Base-by-base conservation (phyloP, 2,113 vertebrate genomes). In the Prunella fulvescens region DNA sequence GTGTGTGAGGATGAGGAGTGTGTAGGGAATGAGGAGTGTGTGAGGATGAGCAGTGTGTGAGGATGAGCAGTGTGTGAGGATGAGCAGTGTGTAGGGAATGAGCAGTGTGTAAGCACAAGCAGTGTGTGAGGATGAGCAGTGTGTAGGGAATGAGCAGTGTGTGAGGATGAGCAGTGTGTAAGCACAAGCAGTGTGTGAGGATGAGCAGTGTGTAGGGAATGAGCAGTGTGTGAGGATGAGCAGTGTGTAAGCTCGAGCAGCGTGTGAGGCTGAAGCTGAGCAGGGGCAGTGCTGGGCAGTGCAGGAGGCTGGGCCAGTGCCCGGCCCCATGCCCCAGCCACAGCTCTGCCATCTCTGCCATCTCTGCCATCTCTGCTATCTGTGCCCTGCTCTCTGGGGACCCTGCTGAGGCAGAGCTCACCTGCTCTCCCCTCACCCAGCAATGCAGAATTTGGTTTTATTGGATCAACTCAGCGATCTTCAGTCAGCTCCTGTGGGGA, bases 361-460 rank as follows among this genome's bases (percentile, higher is more conserved):
- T n/a, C 12, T 1, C 19, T 48, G 53, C 35, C 23, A 8, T 22
- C 17, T 29, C 33, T 37, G 37, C 37, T 9, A 37, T 37, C 37
- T 37, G 8, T 37, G 37, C 13, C 14, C 67, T 44, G 40, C 35
- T 19, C 19, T 2, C 4, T 25, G 35, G 31, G 39, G 40, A 17
- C 6, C 19, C 33, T 60, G 57, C 44, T 51, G 67, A 5, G 48
- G 60, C 60, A 79, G 33, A 28, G 3, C 9, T 37, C 64, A 4
- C 25, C 56, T 7, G 1, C 20, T 23, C 51, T 45, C 66, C 47
- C n/a, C 61, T 58, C 66, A 35, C 4, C 20, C 73, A 29, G 51
- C n/a, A 3, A 24, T 1, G 11, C 0, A 12, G 42, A 20, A 35
- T 28, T 3, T n/a, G 42, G 23, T 22, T 18, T 57, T 7, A 19